Percentiles rank a stretch among this genome's conserved stretches.
These are phyloP conservation scores for Eudemis profundana DNA, from an alignment of 2,888 invertebrate genomes.

Conservation along the genomic window DNA sequence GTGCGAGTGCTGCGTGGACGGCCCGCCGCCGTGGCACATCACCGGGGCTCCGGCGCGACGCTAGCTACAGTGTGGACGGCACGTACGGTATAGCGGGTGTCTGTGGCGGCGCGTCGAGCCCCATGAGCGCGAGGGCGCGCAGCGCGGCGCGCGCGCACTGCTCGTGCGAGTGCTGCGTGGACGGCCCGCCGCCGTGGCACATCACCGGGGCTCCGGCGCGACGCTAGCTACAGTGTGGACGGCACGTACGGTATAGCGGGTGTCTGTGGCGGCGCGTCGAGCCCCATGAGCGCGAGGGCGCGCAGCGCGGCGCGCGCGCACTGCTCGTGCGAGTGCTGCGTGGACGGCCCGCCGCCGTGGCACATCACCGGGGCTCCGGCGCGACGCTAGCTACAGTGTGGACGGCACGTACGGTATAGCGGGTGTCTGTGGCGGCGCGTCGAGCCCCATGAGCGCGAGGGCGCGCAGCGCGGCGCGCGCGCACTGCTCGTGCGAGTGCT, in stretches of 20 bases:
- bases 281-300: slow-evolving; percentile 90
- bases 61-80: too few species aligned
- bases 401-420: slow-evolving; percentile 53
- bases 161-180: slow-evolving; percentile 90
- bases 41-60: too few species aligned
- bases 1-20: slow-evolving; percentile 87
- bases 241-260: not conserved
- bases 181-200: slow-evolving; percentile 77
- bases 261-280: slow-evolving; percentile 93
- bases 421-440: slow-evolving; percentile 69
- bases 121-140: slow-evolving; percentile 90
- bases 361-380: not conserved
- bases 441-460: slow-evolving; percentile 90
- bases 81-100: slow-evolving; percentile 6
- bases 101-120: slow-evolving; percentile 83
- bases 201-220: too few species aligned
- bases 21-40: slow-evolving; percentile 60
- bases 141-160: slow-evolving; percentile 91
- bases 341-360: slow-evolving; percentile 83
- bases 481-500: slow-evolving; percentile 92
- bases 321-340: slow-evolving; percentile 90
- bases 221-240: too few species aligned
- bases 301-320: slow-evolving; percentile 92
- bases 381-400: too few species aligned
- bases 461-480: slow-evolving; percentile 90